These are phyloP conservation scores for Oryctolagus cuniculus DNA, from an alignment of 2,113 vertebrate genomes.

Conservation along the genomic window mOryCun1.1 NC_091439.1:15521001-15521500, in stretches of 20 bases:
- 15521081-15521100: background rate
- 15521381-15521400: background rate
- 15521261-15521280: slow-evolving; percentile 27
- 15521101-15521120: background rate
- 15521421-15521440: slow-evolving; percentile 24
- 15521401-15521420: background rate
- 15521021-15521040: background rate
- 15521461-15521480: slow-evolving; percentile 43
- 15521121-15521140: background rate
- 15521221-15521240: background rate
- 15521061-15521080: background rate
- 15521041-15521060: background rate
- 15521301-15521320: slow-evolving; percentile 26
- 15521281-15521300: background rate
- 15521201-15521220: slow-evolving; percentile 53
- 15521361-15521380: slow-evolving; percentile 23
- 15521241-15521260: background rate
- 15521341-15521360: background rate
- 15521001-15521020: background rate
- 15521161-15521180: background rate
- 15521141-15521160: slow-evolving; percentile 9
- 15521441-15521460: slow-evolving; percentile 59
- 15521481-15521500: too few relatives aligned
- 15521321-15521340: background rate
- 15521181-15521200: background rate